phyloP scores from a whole-genome alignment of 2,113 vertebrate genomes.

The Enhydra lutris region DNA sequence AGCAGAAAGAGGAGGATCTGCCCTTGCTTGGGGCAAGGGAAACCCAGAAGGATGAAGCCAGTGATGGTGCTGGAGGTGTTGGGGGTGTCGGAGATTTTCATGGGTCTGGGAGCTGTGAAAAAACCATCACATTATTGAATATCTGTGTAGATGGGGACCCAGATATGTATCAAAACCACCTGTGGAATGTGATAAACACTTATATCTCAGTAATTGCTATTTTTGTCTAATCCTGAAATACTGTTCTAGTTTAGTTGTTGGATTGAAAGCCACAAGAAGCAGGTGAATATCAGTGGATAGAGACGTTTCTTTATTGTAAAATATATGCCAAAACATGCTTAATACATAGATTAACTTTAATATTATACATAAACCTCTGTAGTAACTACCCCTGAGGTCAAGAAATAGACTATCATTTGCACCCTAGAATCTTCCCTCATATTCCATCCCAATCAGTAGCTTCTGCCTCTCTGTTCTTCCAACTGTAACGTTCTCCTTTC shows the following conservation, averaged over 20 bases:
- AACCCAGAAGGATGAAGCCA: constrained; percentile 70
- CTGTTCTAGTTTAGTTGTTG: not conserved
- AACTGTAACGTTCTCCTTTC: not conserved
- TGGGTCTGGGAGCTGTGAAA: not conserved
- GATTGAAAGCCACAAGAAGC: not conserved
- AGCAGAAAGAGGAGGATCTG: constrained; percentile 56
- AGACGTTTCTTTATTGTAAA: not conserved
- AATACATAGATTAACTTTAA: not conserved
- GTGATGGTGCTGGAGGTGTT: constrained; percentile 1
- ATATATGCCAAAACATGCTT: not conserved
- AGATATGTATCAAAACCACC: not conserved
- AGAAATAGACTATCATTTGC: not conserved
- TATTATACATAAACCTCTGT: not conserved
- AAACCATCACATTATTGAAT: not conserved
- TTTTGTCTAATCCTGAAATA: not conserved
- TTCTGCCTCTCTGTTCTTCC: not conserved
- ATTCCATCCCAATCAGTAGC: not conserved
- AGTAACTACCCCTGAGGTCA: not conserved
- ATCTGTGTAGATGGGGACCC: not conserved
- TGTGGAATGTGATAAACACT: not conserved
- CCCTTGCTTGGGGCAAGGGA: not conserved
- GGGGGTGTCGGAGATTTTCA: constrained; percentile 3
- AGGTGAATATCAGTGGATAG: not conserved
- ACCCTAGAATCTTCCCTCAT: not conserved
- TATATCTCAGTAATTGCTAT: not conserved